These are phyloP conservation scores for Mola mola DNA, from an alignment of 2,113 vertebrate species.

Conservation along the genomic window DNA sequence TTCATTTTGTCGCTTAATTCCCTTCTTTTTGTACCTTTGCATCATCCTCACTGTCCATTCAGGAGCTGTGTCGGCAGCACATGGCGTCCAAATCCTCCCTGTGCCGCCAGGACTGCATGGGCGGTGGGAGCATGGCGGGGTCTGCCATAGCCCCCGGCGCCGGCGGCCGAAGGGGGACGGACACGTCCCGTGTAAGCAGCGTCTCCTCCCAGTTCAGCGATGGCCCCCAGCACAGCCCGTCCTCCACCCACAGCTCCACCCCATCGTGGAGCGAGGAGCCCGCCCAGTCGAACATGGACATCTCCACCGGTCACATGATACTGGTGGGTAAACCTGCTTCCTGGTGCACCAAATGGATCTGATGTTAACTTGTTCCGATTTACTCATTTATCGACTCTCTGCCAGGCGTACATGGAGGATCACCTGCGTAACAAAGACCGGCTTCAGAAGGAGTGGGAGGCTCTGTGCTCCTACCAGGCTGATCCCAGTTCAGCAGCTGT, in stretches of 20 bases:
- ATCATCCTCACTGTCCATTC: not conserved
- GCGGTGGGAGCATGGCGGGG: constrained; percentile 59
- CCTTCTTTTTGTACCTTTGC: not conserved
- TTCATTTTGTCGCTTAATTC: too few species aligned
- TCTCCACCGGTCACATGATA: constrained; percentile 99
- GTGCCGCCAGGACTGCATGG: constrained; percentile 81
- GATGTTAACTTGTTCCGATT: not conserved
- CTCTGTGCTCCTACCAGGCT: constrained; percentile 93
- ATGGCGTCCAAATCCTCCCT: constrained; percentile 95
- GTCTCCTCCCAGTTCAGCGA: constrained; percentile 98
- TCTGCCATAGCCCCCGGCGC: constrained; percentile 67
- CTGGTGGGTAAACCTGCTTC: constrained; percentile 82
- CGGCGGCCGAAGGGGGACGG: constrained; percentile 80
- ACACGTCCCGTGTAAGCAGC: constrained; percentile 94
- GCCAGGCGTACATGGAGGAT: constrained; percentile 97
- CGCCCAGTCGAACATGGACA: constrained; percentile 99
- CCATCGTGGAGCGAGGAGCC: constrained; percentile 98
- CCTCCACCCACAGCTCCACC: constrained; percentile 95
- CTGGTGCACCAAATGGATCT: not conserved
- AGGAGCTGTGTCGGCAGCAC: constrained; percentile 98
- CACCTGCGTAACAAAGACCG: constrained; percentile 95
- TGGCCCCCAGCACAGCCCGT: constrained; percentile 93
- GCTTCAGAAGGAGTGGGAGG: constrained; percentile 96
- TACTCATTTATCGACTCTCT: not conserved
- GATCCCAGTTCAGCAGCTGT: constrained; percentile 88